Conservation (phyloP, 2,113 vertebrate species). For the Scomber scombrus region DNA sequence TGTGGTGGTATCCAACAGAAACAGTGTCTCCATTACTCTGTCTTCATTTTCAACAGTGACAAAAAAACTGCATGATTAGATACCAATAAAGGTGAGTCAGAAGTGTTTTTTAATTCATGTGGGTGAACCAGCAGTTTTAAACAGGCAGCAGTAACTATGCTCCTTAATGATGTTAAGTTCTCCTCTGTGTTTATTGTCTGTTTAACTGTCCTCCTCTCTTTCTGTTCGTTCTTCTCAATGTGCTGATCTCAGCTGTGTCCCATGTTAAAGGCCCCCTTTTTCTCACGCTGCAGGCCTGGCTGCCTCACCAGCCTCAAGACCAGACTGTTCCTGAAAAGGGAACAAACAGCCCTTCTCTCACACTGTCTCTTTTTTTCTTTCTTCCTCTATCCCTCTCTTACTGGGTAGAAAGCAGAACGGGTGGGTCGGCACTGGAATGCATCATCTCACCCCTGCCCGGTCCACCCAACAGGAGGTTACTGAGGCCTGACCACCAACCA, state of each 20-base stretch:
- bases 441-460: conserved; percentile 37
- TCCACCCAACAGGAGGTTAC: conserved; percentile 50
- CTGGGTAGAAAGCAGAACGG: conserved; percentile 51
- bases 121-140: not conserved
- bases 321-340: conserved; percentile 53
- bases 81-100: not conserved
- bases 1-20: not conserved
- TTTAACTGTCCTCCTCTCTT: conserved; percentile 8
- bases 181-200: not conserved
- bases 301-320: conserved; percentile 51
- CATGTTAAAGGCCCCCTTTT: conserved; percentile 68
- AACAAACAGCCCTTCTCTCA: conserved; percentile 63
- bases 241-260: conserved; percentile 63
- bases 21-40: not conserved
- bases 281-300: conserved; percentile 62
- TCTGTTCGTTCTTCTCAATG: conserved; percentile 19
- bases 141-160: not conserved
- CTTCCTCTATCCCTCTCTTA: conserved; percentile 6
- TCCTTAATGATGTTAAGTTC: not conserved
- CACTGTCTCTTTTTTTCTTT: conserved; percentile 16
- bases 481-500: conserved; percentile 33
- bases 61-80: too few relatives aligned
- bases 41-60: not conserved
- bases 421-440: conserved; percentile 60
- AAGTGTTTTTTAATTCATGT: not conserved